Evolutionary conservation across 1,140 invertebrate species (phyloP).

Genomic region (Meloidogyne exigua): DNA sequence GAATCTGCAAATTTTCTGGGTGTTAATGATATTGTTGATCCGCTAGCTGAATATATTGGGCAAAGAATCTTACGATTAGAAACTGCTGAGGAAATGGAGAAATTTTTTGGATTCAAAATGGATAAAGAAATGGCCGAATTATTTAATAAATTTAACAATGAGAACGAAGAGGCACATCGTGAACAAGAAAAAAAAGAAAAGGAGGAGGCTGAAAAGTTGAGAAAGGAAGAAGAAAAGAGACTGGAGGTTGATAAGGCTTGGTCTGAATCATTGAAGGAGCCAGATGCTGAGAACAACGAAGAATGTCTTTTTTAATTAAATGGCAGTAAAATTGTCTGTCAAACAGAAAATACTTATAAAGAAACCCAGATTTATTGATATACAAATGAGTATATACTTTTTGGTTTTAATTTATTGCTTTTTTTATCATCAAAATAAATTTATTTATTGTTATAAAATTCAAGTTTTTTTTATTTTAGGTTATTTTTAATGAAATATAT

Average conservation of each 20-base stretch:
- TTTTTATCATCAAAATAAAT: too few relatives aligned
- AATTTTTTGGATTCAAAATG: not conserved
- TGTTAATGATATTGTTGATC: not conserved
- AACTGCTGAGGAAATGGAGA: not conserved
- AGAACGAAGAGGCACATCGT: not conserved
- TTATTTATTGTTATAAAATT: too few relatives aligned
- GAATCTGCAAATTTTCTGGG: conserved; percentile 1
- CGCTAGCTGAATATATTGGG: not conserved
- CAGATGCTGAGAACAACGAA: not conserved
- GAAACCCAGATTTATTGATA: not conserved
- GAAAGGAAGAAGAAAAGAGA: not conserved
- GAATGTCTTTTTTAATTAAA: too few relatives aligned
- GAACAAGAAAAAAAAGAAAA: not conserved
- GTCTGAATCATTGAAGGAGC: not conserved
- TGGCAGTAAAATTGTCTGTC: too few relatives aligned
- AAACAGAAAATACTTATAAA: not conserved
- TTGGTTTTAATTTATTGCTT: too few relatives aligned
- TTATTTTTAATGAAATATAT: too few relatives aligned
- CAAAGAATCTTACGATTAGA: not conserved
- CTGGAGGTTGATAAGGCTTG: not conserved
- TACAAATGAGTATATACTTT: too few relatives aligned
- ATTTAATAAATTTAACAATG: not conserved
- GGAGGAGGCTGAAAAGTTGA: not conserved
- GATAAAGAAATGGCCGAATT: not conserved
- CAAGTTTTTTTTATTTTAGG: too few relatives aligned